Percentiles rank a stretch among this genome's conserved stretches.
phyloP scores from a whole-genome alignment of 2,797 vertebrate species.

The Pteropus rufus region DNA sequence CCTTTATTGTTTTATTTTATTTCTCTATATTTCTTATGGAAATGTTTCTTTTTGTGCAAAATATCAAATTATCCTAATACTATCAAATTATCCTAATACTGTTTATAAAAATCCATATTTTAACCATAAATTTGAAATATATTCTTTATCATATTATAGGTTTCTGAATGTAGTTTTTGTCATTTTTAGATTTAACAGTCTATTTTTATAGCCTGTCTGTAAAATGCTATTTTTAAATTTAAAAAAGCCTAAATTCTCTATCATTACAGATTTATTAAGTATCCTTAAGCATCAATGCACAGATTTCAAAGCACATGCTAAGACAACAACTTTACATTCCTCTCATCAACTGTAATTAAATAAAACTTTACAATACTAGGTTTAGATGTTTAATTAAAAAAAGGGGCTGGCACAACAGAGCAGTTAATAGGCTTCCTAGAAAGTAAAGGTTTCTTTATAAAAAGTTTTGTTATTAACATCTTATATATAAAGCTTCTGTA shows the following conservation, averaged over 20 bases:
- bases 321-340: neutral
- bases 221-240: neutral
- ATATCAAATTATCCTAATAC: neutral
- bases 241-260: neutral
- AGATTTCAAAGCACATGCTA: neutral
- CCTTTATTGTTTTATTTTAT: neutral
- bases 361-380: neutral
- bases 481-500: neutral
- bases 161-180: conserved; percentile 15
- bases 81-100: neutral
- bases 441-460: neutral
- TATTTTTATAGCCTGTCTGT: neutral
- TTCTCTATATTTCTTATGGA: neutral
- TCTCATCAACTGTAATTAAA: conserved; percentile 15
- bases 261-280: neutral
- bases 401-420: neutral
- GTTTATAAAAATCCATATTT: neutral
- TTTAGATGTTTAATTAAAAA: neutral
- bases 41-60: neutral
- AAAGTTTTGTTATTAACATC: neutral
- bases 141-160: neutral
- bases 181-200: neutral
- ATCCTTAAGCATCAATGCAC: neutral
- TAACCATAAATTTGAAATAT: neutral
- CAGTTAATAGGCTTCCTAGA: neutral